Conservation (phyloP, 37 sponge, comb jelly and placozoan species). For the Spongia lamella region DNA sequence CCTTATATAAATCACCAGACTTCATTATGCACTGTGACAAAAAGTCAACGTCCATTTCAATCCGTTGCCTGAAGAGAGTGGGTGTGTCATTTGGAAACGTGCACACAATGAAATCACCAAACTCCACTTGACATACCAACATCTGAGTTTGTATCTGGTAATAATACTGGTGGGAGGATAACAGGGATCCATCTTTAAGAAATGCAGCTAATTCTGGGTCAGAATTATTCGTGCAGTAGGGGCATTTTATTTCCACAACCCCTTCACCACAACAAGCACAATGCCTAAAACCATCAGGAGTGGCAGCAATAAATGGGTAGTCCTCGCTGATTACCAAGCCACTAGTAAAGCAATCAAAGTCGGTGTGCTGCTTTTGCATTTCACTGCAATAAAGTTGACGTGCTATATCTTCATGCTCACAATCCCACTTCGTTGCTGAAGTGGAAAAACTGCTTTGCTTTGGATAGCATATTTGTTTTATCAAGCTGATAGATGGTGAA, state of each 20-base stretch:
- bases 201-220: too few relatives aligned
- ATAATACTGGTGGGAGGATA: conserved; percentile 9
- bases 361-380: too few relatives aligned
- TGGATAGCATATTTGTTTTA: conserved; percentile 64
- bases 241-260: too few relatives aligned
- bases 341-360: too few relatives aligned
- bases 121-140: too few relatives aligned
- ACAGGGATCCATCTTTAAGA: background rate
- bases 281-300: too few relatives aligned
- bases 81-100: conserved; percentile 3
- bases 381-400: background rate
- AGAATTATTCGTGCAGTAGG: too few relatives aligned
- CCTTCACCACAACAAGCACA: too few relatives aligned
- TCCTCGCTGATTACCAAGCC: too few relatives aligned
- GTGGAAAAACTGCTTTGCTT: conserved; percentile 29
- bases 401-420: conserved; percentile 57
- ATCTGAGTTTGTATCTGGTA: conserved; percentile 21
- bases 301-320: too few relatives aligned
- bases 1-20: conserved; percentile 9
- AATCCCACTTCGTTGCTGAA: conserved; percentile 56
- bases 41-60: conserved; percentile 27
- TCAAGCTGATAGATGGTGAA: conserved; percentile 45
- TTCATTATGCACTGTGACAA: background rate
- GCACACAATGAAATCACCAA: too few relatives aligned
- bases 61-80: conserved; percentile 33